Conservation (phyloP, 1,140 invertebrate genomes). For the Bombus ignitus region DNA sequence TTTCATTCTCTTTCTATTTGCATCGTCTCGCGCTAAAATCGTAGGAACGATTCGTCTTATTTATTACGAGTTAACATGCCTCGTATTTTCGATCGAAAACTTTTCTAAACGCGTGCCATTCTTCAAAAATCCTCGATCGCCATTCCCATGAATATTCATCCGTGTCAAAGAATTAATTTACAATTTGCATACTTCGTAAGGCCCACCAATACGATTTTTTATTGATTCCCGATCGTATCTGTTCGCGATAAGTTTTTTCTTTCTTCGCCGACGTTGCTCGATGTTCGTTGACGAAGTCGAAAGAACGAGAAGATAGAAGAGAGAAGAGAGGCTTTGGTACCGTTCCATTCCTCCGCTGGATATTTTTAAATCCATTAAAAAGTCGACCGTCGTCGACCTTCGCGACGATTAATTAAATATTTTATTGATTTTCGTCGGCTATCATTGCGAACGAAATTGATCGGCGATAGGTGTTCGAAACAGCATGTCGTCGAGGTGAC, state of each 20-base stretch:
- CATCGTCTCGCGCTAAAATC: neutral
- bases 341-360: neutral
- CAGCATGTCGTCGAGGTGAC: neutral
- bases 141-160: constrained; percentile 24
- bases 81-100: neutral
- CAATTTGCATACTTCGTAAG: constrained; percentile 23
- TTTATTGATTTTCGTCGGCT: constrained; percentile 12
- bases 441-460: neutral
- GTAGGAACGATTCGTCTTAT: neutral
- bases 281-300: neutral
- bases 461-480: too few species aligned
- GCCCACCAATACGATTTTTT: neutral
- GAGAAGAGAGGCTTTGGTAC: neutral
- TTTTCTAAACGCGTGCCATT: neutral
- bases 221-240: neutral
- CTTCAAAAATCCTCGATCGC: neutral
- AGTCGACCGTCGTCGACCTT: neutral
- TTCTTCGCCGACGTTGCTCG: neutral
- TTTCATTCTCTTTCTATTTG: neutral
- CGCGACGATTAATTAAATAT: neutral
- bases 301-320: neutral
- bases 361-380: constrained; percentile 29
- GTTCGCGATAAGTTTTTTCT: neutral
- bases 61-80: neutral
- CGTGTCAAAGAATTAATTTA: constrained; percentile 13